Conservation (phyloP, 1,140 invertebrate genomes). For the Agrilus planipennis region DNA sequence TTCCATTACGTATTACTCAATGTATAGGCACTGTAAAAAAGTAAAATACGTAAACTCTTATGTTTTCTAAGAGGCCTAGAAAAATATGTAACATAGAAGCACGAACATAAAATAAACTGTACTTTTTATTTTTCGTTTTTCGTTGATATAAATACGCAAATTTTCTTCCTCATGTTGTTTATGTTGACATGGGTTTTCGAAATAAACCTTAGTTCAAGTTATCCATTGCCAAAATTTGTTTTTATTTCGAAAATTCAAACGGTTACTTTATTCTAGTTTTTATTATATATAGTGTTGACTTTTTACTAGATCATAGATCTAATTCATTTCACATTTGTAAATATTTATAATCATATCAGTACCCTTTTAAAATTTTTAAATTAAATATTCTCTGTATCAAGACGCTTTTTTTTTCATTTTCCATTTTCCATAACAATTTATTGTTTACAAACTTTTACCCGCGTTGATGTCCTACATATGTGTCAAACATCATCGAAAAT, state of each 20-base stretch:
- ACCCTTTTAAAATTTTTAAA: constrained; percentile 38
- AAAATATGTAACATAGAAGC: constrained; percentile 32
- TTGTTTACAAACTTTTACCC: too few relatives aligned
- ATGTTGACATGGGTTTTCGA: constrained; percentile 14
- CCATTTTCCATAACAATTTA: too few relatives aligned
- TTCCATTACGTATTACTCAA: constrained; percentile 25
- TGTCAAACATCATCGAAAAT: too few relatives aligned
- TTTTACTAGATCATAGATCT: constrained; percentile 24
- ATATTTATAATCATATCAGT: constrained; percentile 40
- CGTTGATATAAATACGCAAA: constrained; percentile 21
- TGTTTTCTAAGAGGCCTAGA: constrained; percentile 21
- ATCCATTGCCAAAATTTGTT: constrained; percentile 6
- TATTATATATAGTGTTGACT: constrained; percentile 22
- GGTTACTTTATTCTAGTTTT: constrained; percentile 19
- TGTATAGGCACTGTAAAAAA: constrained; percentile 27
- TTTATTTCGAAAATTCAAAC: constrained; percentile 8
- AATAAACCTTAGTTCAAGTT: constrained; percentile 8
- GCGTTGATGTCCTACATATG: too few relatives aligned
- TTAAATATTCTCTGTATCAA: constrained; percentile 40
- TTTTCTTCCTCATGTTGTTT: constrained; percentile 11
- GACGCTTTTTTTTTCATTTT: too few relatives aligned
- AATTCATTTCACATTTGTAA: constrained; percentile 31
- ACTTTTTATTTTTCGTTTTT: constrained; percentile 20
- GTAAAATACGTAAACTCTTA: constrained; percentile 26
- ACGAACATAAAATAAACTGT: constrained; percentile 33